A percentile compares a stretch with the other conserved stretches of the same genome.
Evolutionary conservation across 2,113 vertebrate species (phyloP).

Genomic region (Cephalopholis sonnerati): DNA sequence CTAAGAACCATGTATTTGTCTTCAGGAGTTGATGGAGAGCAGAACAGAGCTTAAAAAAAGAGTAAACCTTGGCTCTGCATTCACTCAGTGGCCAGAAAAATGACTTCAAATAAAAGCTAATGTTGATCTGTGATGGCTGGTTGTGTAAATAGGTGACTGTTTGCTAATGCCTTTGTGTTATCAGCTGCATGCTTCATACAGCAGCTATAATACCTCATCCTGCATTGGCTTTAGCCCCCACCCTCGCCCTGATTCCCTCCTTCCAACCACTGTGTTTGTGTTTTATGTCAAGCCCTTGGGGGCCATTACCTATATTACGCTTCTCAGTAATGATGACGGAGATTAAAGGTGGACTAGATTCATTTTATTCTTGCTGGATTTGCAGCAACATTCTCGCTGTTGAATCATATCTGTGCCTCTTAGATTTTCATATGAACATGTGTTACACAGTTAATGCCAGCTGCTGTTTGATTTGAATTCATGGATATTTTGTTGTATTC

Average conservation of each 20-base stretch:
- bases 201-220: slow-evolving; percentile 4
- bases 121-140: neutral
- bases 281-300: slow-evolving; percentile 62
- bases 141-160: neutral
- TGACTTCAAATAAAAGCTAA: too few relatives aligned
- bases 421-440: neutral
- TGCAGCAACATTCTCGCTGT: slow-evolving; percentile 1
- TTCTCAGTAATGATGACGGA: slow-evolving; percentile 68
- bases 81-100: too few relatives aligned
- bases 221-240: slow-evolving; percentile 16
- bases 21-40: neutral
- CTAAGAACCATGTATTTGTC: neutral
- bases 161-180: neutral
- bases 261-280: slow-evolving; percentile 50
- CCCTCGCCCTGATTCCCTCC: slow-evolving; percentile 10
- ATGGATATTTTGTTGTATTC: neutral
- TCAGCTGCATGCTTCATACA: neutral
- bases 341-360: slow-evolving; percentile 56
- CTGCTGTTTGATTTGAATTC: neutral
- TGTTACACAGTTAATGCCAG: slow-evolving; percentile 4
- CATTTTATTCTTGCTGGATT: slow-evolving; percentile 12
- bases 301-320: slow-evolving; percentile 69
- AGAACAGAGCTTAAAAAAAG: neutral
- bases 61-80: too few relatives aligned
- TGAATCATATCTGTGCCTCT: slow-evolving; percentile 33